phyloP scores from a whole-genome alignment of 2,113 vertebrate species.

The Sprattus sprattus region DNA sequence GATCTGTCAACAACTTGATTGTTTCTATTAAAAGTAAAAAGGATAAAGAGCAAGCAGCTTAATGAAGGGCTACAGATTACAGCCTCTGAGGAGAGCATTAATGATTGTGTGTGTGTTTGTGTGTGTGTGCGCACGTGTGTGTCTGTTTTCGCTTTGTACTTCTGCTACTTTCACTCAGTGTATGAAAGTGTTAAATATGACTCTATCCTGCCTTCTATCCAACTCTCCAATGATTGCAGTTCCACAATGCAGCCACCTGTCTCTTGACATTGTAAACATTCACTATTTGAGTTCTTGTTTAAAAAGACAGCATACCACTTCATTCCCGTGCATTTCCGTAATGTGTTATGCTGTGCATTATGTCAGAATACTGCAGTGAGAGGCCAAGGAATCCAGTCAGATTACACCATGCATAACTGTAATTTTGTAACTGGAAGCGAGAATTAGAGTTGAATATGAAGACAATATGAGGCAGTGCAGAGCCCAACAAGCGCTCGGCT shows the following conservation, averaged over 20 bases:
- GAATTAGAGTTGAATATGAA: not conserved
- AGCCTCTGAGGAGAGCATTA: slow-evolving; percentile 5
- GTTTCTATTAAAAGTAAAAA: slow-evolving; percentile 34
- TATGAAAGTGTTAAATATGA: no score
- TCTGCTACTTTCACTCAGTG: no score
- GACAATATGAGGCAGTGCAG: not conserved
- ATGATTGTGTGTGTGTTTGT: slow-evolving; percentile 13
- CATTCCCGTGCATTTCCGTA: no score
- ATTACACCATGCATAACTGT: not conserved
- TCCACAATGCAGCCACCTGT: not conserved
- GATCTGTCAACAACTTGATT: not conserved
- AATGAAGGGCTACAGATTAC: slow-evolving; percentile 28
- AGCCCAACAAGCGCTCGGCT: not conserved
- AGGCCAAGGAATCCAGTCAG: not conserved
- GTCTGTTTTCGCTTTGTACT: not conserved
- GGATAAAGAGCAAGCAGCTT: slow-evolving; percentile 28
- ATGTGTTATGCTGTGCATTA: not conserved
- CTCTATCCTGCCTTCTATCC: no score
- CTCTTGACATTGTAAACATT: not conserved
- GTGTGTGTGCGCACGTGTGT: not conserved
- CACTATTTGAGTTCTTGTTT: not conserved
- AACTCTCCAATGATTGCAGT: not conserved
- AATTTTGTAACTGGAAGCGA: not conserved
- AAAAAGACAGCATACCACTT: no score
- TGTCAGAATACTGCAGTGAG: not conserved